Evolutionary conservation across 2,113 vertebrate species (phyloP).

Genomic region (Gambusia holbrooki): DNA sequence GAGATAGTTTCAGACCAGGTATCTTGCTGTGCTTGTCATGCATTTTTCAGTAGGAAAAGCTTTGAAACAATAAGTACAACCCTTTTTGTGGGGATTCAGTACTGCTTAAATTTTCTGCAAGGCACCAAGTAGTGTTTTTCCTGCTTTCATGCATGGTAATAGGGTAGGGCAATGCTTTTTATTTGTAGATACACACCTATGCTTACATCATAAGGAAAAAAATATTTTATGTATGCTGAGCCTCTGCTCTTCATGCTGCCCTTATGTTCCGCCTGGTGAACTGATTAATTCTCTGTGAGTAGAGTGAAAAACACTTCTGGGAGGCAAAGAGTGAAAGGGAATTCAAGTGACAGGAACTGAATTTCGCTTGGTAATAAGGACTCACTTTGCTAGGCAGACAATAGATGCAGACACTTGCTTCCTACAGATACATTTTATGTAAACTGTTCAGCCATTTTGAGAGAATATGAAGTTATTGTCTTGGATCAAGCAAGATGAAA

Average conservation of each 20-base stretch:
- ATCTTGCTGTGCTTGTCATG: background rate
- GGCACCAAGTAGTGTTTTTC: background rate
- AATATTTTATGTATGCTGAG: constrained; percentile 51
- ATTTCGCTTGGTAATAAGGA: constrained; percentile 11
- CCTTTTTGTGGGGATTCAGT: background rate
- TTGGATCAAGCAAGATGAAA: constrained; percentile 5
- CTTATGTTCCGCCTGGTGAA: constrained; percentile 63
- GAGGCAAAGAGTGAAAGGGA: constrained; percentile 2
- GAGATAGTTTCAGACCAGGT: constrained; percentile 1
- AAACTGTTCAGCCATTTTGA: background rate
- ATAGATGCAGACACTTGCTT: background rate
- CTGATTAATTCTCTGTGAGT: constrained; percentile 58
- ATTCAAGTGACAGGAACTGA: constrained; percentile 24
- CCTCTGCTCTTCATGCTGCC: constrained; percentile 34
- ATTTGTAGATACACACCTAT: constrained; percentile 15
- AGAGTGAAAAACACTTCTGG: background rate
- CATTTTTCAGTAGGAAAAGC: background rate
- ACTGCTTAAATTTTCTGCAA: constrained; percentile 14
- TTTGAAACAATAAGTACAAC: background rate
- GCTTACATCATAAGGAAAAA: constrained; percentile 5
- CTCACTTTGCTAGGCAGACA: background rate
- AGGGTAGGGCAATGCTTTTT: constrained; percentile 14
- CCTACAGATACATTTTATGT: background rate
- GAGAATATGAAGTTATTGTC: background rate
- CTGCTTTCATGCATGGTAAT: background rate